phyloP scores from a whole-genome alignment of 2,113 vertebrate genomes.

The Pogona vitticeps region DNA sequence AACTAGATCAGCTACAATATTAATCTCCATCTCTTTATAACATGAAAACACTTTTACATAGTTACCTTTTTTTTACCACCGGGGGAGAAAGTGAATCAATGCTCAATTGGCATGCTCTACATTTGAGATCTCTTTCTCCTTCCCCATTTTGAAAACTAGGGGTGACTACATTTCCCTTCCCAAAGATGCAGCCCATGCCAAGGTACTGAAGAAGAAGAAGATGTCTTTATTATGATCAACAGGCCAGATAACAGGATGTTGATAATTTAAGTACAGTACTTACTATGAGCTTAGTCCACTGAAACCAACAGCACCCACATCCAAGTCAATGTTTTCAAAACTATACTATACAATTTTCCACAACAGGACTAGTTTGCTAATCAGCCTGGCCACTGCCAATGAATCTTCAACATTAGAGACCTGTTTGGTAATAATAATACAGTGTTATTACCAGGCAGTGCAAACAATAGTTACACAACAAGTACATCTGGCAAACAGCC shows the following conservation, averaged over 20 bases:
- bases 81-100: neutral
- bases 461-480: neutral
- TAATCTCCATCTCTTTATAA: neutral
- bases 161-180: neutral
- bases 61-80: neutral
- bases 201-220: neutral
- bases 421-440: neutral
- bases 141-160: no score
- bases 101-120: neutral
- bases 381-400: neutral
- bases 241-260: neutral
- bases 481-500: constrained; percentile 5
- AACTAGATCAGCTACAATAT: neutral
- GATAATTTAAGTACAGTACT: neutral
- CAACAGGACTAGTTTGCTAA: neutral
- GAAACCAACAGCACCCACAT: neutral
- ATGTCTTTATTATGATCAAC: no score
- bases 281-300: neutral
- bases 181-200: neutral
- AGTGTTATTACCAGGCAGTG: neutral
- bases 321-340: neutral
- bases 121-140: neutral
- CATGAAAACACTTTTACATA: neutral
- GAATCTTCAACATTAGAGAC: constrained; percentile 27
- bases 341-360: constrained; percentile 6